These are phyloP conservation scores for Actinia equina DNA, from an alignment of 64 coral and sea anemone genomes.

Conservation along the genomic window DNA sequence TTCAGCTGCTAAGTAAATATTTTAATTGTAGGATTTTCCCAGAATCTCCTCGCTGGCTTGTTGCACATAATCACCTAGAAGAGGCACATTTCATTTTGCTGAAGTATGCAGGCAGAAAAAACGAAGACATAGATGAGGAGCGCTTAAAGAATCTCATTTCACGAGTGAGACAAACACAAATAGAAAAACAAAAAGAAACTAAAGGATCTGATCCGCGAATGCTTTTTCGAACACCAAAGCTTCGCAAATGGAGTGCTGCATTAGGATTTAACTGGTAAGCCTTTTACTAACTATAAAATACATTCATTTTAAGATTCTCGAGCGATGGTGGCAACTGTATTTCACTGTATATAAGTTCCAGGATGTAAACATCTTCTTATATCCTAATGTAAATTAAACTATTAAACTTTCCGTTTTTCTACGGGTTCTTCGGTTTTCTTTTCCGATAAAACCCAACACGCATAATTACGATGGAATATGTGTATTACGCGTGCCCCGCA, in stretches of 20 bases:
- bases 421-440: no score
- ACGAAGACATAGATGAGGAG: neutral
- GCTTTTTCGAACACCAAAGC: slow-evolving; percentile 9
- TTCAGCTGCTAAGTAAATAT: neutral
- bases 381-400: no score
- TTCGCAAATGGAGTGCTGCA: slow-evolving; percentile 15
- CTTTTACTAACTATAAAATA: no score
- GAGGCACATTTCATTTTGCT: neutral
- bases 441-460: no score
- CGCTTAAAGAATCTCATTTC: neutral
- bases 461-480: no score
- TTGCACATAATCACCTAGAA: neutral
- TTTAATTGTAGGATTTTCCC: neutral
- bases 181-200: neutral
- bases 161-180: neutral
- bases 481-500: no score
- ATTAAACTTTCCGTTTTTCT: no score
- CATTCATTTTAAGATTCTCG: no score
- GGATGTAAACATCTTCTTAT: no score
- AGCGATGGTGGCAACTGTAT: no score
- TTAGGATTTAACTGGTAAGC: slow-evolving; percentile 15
- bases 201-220: neutral
- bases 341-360: no score
- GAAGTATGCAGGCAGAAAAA: neutral
- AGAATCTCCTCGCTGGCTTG: slow-evolving; percentile 36